These are phyloP conservation scores for Branchipolynoe longqiensis DNA, from an alignment of 2,888 invertebrate genomes.

Conservation along the genomic window DNA sequence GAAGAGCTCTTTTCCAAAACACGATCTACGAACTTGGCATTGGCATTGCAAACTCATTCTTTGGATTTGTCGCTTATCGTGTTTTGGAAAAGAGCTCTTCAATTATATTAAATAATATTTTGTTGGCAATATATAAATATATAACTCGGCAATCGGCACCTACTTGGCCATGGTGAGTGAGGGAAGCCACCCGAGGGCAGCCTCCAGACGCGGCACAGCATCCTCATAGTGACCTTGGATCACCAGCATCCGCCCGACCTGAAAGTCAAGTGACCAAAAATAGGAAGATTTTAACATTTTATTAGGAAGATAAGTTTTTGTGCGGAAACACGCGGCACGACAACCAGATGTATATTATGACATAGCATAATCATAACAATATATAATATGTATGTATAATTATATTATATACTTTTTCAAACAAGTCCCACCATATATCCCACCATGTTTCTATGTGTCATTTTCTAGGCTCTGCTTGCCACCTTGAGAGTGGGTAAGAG, in stretches of 20 bases:
- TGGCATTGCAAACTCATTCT: too few species aligned
- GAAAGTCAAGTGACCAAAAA: conserved; percentile 74
- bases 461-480: too few species aligned
- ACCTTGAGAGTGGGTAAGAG: too few species aligned
- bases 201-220: conserved; percentile 77
- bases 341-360: not conserved
- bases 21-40: too few species aligned
- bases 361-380: not conserved
- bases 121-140: too few species aligned
- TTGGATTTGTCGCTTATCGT: too few species aligned
- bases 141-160: too few species aligned
- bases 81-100: too few species aligned
- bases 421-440: not conserved
- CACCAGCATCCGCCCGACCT: conserved; percentile 79
- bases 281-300: too few species aligned
- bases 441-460: too few species aligned
- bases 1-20: too few species aligned
- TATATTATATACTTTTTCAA: not conserved
- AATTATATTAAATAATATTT: too few species aligned
- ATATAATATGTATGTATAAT: not conserved
- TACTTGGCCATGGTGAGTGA: conserved; percentile 77
- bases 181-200: conserved; percentile 78
- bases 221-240: conserved; percentile 79
- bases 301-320: not conserved
- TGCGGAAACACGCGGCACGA: not conserved